Percentiles rank a stretch among this genome's conserved stretches.
Conservation (phyloP, 2,888 invertebrate genomes). For the Rosalia funebris region DNA sequence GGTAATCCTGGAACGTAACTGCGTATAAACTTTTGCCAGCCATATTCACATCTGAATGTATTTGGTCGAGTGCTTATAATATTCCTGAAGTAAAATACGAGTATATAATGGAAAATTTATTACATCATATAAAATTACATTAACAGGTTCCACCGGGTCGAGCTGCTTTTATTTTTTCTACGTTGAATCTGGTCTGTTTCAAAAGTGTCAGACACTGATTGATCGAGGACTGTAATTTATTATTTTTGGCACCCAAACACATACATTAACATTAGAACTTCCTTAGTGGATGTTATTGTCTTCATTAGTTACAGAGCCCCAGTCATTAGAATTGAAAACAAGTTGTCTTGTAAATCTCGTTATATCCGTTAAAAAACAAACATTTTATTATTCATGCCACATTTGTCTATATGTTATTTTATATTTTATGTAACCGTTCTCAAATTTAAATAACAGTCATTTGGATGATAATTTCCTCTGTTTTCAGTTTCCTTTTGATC, state of each 20-base stretch:
- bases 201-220: slow-evolving; percentile 11
- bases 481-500: neutral
- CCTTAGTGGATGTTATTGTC: slow-evolving; percentile 10
- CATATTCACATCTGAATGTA: too few relatives aligned
- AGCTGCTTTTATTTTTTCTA: neutral
- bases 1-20: too few relatives aligned
- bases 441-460: slow-evolving; percentile 1
- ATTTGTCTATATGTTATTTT: neutral
- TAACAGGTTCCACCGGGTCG: neutral
- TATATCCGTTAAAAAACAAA: neutral
- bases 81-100: too few relatives aligned
- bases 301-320: slow-evolving; percentile 22
- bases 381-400: slow-evolving; percentile 1
- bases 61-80: too few relatives aligned
- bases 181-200: slow-evolving; percentile 6
- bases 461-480: slow-evolving; percentile 1
- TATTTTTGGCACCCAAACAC: slow-evolving; percentile 7
- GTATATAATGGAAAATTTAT: too few relatives aligned
- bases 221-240: slow-evolving; percentile 15
- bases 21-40: too few relatives aligned
- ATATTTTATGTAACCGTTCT: neutral
- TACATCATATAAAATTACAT: slow-evolving; percentile 2
- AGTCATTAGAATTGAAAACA: slow-evolving; percentile 33
- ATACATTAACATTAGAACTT: slow-evolving; percentile 3
- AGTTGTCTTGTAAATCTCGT: slow-evolving; percentile 1